A percentile compares a stretch with the other conserved stretches of the same genome.
These are phyloP conservation scores for Portunus trituberculatus DNA, from an alignment of 1,140 invertebrate genomes.

Conservation along the genomic window DNA sequence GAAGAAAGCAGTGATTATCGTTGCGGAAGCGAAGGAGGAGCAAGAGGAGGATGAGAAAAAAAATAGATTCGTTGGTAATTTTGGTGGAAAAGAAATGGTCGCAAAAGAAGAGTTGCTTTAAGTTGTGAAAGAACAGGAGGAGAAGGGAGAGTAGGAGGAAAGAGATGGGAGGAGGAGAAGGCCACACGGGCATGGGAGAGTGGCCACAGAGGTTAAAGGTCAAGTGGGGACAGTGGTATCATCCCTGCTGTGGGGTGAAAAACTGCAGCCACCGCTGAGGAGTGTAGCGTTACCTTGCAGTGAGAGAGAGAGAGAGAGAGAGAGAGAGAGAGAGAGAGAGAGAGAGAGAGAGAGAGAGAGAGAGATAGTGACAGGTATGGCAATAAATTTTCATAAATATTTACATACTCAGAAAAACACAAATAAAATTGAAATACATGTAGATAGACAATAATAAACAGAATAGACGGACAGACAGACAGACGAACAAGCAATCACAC, in stretches of 20 bases:
- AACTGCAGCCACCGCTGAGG: neutral
- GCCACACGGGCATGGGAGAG: neutral
- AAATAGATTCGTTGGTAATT: too few species aligned
- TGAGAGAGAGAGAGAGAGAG: too few species aligned
- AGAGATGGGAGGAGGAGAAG: neutral
- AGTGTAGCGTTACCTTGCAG: neutral
- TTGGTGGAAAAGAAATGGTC: too few species aligned
- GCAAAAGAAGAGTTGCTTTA: too few species aligned
- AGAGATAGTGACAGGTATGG: neutral
- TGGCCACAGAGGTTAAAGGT: neutral
- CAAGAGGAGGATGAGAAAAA: too few species aligned
- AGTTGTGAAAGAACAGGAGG: neutral
- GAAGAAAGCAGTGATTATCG: too few species aligned
- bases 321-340: too few species aligned
- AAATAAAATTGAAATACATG: neutral
- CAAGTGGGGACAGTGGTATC: neutral
- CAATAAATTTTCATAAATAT: neutral
- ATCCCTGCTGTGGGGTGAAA: neutral
- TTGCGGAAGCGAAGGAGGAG: too few species aligned
- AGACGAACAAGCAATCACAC: neutral
- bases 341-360: slow-evolving; percentile 45
- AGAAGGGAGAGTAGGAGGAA: neutral
- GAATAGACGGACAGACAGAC: neutral
- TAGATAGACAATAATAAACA: neutral
- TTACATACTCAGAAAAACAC: too few species aligned